Evolutionary conservation across 1,140 invertebrate species (phyloP), one percentile per base, ranked within the genome.

Genomic region (Caerostris darwini): DNA sequence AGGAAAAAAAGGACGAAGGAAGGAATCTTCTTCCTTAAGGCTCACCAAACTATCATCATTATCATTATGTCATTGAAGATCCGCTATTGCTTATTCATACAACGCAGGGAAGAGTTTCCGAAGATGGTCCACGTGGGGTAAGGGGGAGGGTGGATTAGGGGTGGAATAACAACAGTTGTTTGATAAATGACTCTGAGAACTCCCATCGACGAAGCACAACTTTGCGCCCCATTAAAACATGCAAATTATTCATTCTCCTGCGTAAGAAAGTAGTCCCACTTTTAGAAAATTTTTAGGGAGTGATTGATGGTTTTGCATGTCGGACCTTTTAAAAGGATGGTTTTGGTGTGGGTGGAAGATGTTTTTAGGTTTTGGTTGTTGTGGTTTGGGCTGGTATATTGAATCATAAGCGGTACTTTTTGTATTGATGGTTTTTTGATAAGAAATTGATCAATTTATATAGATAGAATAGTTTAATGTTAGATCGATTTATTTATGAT

Each of bases 171-270:
- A 93, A 93, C 92, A 87, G 92, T 67, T 58, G 50, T 59, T 86
- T 93, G 83, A 93, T 93, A 93, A 93, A 93, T 93, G 92, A 71
- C 92, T 86, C 82, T 34, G 53, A 19, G 64, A 93, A 87, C 92
- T 93, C 92, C 92, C 92, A 93, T 69, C 83, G 82, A 61, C 67
- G 83, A 59, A 93, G 92, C 92, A 87, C 92, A 93, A 87, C 92
- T 93, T 93, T 93, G 92, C 83, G 92, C 92, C 92, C 92, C 77
- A 93, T 93, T 93, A 93, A 93, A 93, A 93, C 92, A 93, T 93
- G 92, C 92, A 93, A 93, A 93, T 93, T 93, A 93, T 93, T 93
- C 92, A 93, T 93, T 77, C 92, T 57, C n/a, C 67, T 53, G 92
- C 82, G 92, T 93, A 93, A 93, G 92, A 61, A 93, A 93, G 92